Conservation (phyloP, 2,797 vertebrate species). For the Oreochromis grahami region DNA sequence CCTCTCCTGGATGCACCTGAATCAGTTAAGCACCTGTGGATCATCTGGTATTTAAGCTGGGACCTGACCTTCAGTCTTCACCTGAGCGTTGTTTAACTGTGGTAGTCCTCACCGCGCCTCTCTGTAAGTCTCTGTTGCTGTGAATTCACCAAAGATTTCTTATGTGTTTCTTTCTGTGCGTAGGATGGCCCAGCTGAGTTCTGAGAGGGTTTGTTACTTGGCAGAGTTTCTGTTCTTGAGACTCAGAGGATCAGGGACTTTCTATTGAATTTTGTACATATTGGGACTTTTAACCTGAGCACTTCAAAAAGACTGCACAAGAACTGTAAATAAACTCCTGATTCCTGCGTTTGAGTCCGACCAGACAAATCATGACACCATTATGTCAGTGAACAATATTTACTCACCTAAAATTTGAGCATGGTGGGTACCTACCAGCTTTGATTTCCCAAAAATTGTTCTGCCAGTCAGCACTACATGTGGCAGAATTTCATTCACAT, state of each 20-base stretch:
- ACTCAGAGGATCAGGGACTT: background rate
- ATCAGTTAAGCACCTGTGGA: background rate
- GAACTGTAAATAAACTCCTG: background rate
- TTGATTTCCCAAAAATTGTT: background rate
- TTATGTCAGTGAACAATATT: background rate
- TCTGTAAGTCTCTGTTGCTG: background rate
- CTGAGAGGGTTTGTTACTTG: background rate
- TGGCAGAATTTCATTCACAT: background rate
- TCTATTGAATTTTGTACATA: background rate
- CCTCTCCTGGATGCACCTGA: background rate
- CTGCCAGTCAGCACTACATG: background rate
- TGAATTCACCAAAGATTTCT: background rate
- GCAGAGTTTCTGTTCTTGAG: background rate
- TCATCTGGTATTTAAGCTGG: background rate
- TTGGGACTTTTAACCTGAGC: background rate
- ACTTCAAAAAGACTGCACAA: background rate
- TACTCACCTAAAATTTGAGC: background rate
- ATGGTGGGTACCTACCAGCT: background rate
- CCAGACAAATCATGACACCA: background rate
- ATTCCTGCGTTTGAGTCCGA: rapidly evolving
- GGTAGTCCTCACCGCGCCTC: background rate
- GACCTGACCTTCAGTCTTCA: background rate
- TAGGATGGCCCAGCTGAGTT: background rate
- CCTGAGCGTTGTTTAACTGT: background rate
- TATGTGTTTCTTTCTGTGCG: background rate